Evolutionary conservation across 2,888 invertebrate genomes (phyloP).

Genomic region (Euplagia quadripunctaria): DNA sequence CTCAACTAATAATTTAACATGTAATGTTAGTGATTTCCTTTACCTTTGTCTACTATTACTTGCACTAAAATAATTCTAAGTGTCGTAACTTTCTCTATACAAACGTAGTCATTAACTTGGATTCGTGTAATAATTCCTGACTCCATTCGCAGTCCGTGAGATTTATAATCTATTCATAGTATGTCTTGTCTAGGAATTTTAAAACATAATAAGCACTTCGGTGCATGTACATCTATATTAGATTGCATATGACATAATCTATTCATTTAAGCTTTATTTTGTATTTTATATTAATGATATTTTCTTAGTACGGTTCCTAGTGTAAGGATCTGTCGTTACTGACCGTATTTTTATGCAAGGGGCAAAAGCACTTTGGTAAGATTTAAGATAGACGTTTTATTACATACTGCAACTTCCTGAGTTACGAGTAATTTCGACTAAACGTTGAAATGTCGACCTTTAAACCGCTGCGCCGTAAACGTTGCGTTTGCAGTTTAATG

Average conservation of each 20-base stretch:
- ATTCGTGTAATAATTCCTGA: conserved; percentile 3
- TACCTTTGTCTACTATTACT: background rate
- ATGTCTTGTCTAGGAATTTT: background rate
- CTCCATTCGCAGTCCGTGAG: background rate
- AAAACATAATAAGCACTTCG: background rate
- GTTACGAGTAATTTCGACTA: background rate
- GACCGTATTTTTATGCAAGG: background rate
- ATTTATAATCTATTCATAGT: background rate
- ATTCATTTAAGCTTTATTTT: too few relatives aligned
- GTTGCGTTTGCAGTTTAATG: background rate
- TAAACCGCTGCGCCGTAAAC: background rate
- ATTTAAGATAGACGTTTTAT: background rate
- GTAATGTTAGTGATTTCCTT: background rate
- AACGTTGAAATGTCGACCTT: background rate
- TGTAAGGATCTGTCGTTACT: background rate
- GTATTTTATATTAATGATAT: background rate
- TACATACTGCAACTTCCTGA: background rate
- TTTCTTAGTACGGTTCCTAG: background rate
- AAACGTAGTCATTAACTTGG: background rate
- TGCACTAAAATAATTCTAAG: background rate
- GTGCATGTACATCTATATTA: background rate
- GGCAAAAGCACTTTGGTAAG: background rate
- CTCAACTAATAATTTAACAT: background rate
- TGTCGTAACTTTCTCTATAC: background rate
- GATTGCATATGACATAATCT: background rate